phyloP scores from a whole-genome alignment of 2,113 vertebrate genomes.

The Saccopteryx leptura region DNA sequence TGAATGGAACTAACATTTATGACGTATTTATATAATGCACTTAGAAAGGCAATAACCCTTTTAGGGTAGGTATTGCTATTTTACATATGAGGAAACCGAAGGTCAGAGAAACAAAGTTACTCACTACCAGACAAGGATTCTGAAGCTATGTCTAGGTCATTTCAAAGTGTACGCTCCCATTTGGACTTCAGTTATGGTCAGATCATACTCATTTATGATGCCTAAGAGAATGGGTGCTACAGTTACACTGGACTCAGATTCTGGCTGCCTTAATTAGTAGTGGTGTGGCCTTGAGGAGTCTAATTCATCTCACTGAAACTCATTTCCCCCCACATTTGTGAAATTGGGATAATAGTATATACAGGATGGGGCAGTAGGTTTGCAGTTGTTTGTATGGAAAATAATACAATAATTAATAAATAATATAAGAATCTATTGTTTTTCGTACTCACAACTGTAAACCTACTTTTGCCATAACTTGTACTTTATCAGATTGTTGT shows the following conservation, averaged over 20 bases:
- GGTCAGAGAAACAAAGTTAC: conserved; percentile 9
- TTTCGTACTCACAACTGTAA: too few species aligned
- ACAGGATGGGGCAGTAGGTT: background rate
- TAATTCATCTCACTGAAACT: background rate
- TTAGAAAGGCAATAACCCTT: background rate
- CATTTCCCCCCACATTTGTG: background rate
- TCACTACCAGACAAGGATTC: background rate
- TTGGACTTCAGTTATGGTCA: background rate
- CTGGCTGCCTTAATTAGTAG: background rate
- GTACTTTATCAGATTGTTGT: background rate
- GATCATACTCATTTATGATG: background rate
- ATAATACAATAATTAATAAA: too few species aligned
- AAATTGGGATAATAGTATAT: conserved; percentile 38
- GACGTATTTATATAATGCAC: background rate
- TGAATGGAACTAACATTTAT: background rate
- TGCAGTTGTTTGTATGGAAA: too few species aligned
- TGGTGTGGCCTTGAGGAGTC: background rate
- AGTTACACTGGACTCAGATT: conserved; percentile 40
- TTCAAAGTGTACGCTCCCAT: background rate
- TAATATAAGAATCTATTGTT: too few species aligned
- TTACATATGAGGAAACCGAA: conserved; percentile 39
- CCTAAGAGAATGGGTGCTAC: background rate
- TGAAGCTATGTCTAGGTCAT: background rate
- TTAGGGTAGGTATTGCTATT: background rate
- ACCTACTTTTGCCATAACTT: too few species aligned